These are phyloP conservation scores for Peribatodes rhomboidaria DNA, from an alignment of 2,888 invertebrate genomes.

Conservation along the genomic window DNA sequence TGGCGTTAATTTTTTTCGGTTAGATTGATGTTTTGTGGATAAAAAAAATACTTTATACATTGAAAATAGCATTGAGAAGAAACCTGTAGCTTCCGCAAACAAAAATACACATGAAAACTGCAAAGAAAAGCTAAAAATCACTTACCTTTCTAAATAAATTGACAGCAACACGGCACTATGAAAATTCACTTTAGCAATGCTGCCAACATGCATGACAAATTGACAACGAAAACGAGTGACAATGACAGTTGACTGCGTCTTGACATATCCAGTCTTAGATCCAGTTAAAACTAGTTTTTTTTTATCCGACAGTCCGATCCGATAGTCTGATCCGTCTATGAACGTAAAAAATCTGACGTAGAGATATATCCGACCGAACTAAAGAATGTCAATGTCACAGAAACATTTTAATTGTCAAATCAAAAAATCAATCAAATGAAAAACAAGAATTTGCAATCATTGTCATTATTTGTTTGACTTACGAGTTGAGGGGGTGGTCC, in stretches of 20 bases:
- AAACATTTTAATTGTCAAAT: too few relatives aligned
- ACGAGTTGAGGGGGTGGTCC: conserved; percentile 13
- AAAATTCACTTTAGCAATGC: conserved; percentile 69
- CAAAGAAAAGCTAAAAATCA: conserved; percentile 60
- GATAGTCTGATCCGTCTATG: too few relatives aligned
- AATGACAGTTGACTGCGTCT: not conserved
- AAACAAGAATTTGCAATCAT: too few relatives aligned
- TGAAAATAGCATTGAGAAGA: conserved; percentile 11
- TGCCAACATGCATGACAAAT: conserved; percentile 52
- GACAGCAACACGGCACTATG: conserved; percentile 80
- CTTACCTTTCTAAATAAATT: conserved; percentile 81
- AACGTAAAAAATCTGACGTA: too few relatives aligned
- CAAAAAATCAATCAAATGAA: too few relatives aligned
- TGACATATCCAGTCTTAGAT: too few relatives aligned
- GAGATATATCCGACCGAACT: too few relatives aligned
- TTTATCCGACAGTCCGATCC: too few relatives aligned
- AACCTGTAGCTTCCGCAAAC: conserved; percentile 29
- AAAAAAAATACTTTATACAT: conserved; percentile 10
- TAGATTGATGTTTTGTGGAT: conserved; percentile 51
- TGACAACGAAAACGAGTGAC: conserved; percentile 6
- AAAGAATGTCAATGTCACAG: too few relatives aligned
- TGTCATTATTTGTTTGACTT: not conserved
- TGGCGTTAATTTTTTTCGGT: conserved; percentile 78
- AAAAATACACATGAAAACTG: conserved; percentile 37
- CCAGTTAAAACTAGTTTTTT: too few relatives aligned